phyloP scores from a whole-genome alignment of 2,888 invertebrate genomes.

The Ceriagrion tenellum region DNA sequence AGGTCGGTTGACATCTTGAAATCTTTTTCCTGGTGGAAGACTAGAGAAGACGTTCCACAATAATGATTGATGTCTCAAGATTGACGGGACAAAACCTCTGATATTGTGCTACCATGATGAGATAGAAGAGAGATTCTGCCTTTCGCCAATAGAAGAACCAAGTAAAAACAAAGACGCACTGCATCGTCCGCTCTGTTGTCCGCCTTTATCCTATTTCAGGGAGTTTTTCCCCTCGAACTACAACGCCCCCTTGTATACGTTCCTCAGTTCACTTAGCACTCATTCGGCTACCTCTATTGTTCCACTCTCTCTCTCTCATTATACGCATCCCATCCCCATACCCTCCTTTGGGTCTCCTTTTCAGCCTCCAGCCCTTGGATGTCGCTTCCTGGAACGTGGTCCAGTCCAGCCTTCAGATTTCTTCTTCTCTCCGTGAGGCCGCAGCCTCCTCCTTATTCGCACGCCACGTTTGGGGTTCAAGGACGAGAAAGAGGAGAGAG shows the following conservation, averaged over 20 bases:
- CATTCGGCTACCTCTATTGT: background rate
- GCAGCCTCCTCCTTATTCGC: background rate
- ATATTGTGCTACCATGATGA: too few relatives aligned
- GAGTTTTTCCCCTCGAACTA: too few relatives aligned
- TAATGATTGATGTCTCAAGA: too few relatives aligned
- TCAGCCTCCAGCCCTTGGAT: background rate
- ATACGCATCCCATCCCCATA: background rate
- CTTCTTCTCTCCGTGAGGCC: background rate
- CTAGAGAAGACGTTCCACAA: too few relatives aligned
- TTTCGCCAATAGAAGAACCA: background rate
- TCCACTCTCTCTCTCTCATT: slow-evolving; percentile 31
- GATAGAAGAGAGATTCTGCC: too few relatives aligned
- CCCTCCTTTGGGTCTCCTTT: background rate
- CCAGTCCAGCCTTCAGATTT: slow-evolving; percentile 45
- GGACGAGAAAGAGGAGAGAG: background rate
- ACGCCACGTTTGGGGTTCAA: slow-evolving; percentile 43
- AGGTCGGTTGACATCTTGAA: too few relatives aligned
- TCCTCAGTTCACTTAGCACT: background rate
- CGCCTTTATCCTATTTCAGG: background rate
- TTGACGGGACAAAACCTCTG: too few relatives aligned
- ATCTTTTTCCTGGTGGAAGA: too few relatives aligned
- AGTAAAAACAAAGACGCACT: background rate
- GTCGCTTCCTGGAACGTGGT: slow-evolving; percentile 13
- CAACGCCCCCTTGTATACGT: background rate
- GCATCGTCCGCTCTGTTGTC: slow-evolving; percentile 11